Evolutionary conservation across 2,797 vertebrate genomes (phyloP), one percentile per base, ranked within the genome.

Genomic region (Balearica regulorum): DNA sequence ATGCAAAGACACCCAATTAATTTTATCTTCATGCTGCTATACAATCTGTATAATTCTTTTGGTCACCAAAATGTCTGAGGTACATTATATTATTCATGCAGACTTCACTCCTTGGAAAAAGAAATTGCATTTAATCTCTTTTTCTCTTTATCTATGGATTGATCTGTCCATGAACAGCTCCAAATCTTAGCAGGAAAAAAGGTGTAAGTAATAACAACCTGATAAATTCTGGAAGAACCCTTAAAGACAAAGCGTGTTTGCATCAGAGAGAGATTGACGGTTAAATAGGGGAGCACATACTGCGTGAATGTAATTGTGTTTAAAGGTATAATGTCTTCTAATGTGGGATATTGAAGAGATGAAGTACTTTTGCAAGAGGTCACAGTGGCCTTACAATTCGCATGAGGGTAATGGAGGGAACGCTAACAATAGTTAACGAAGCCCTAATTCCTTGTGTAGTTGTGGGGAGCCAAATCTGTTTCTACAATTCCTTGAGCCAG

Each of bases 1-100:
- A 14, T 81, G 82, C 44, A 93, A 96, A 91, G 87, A 94, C 53
- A 96, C 88, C 84, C 48, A 95, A 96, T 97, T 97, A 94, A 95
- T 94, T 94, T 97, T 96, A 97, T 97, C 95, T 92, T 91, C 93
- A 83, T 88, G 91, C 91, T 90, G 87, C 85, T 95, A 51, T 88
- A 37, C 68, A 95, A 92, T 94, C 78, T 86, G 39, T 93, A 46
- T 87, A 80, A 94, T 96, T 94, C 81, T 91, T 97, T 96, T 87
- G 73, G 96, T 93, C 92, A 93, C 73, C 70, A 79, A 86, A 93
- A 93, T 89, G 62, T 94, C 65, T 94, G 76, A 95, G 85, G 81
- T 94, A 54, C 68, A 33, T 89, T 85, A 60, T 88, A 68, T 89
- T 92, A 77, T 85, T 94, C 93, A 85, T 73, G 76, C 75, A 92